Percentiles rank a stretch among this genome's conserved stretches.
phyloP scores from a whole-genome alignment of 2,888 invertebrate species.

The Camptogramma bilineatum region DNA sequence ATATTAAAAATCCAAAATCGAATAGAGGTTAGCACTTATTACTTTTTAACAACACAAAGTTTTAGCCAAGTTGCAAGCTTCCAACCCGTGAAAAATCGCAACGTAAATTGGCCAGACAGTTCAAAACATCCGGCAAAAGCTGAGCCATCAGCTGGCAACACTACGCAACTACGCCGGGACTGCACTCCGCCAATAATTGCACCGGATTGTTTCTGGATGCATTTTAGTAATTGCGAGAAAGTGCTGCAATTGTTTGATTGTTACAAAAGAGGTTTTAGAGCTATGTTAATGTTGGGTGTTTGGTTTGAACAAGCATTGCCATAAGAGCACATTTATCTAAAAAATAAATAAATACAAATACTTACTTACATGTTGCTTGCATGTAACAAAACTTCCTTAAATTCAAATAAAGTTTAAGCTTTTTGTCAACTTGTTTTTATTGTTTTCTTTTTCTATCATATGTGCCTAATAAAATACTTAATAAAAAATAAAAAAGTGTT shows the following conservation, averaged over 20 bases:
- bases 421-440: no score
- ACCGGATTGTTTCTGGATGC: constrained; percentile 41
- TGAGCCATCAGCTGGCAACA: constrained; percentile 28
- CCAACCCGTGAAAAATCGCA: neutral
- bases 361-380: no score
- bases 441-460: no score
- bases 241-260: constrained; percentile 29
- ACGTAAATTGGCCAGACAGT: neutral
- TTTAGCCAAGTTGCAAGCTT: neutral
- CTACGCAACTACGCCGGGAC: constrained; percentile 44
- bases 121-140: constrained; percentile 6
- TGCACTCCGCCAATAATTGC: constrained; percentile 47
- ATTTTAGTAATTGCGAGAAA: constrained; percentile 45
- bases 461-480: no score
- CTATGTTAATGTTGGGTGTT: neutral
- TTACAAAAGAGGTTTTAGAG: constrained; percentile 4
- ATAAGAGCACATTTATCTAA: no score
- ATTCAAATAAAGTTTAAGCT: no score
- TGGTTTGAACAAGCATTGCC: neutral
- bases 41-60: neutral
- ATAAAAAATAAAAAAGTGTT: no score
- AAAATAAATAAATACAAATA: no score
- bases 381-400: no score
- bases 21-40: neutral
- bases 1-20: neutral